Percentiles rank a stretch among this genome's conserved stretches.
phyloP scores from a whole-genome alignment of 2,888 invertebrate species.

The Hirtodrosophila histrioides region DNA sequence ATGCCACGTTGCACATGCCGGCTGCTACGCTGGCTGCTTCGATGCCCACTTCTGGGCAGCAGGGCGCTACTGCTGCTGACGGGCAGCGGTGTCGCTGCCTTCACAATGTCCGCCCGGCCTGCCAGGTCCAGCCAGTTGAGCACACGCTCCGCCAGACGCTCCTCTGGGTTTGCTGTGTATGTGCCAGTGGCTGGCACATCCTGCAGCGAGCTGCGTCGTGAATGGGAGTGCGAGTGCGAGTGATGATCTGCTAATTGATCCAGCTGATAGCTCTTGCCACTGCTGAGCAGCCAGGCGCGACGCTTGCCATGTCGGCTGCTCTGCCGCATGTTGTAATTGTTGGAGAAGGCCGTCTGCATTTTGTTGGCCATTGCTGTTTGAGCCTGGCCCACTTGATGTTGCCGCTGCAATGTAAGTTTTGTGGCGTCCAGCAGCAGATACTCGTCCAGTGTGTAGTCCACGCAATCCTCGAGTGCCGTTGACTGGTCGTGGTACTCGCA shows the following conservation, averaged over 20 bases:
- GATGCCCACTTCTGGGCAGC: constrained; percentile 31
- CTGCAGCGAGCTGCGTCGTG: constrained; percentile 79
- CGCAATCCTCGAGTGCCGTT: constrained; percentile 29
- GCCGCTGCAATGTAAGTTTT: constrained; percentile 64
- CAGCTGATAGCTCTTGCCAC: constrained; percentile 52
- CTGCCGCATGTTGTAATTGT: constrained; percentile 36
- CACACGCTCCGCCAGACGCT: constrained; percentile 88
- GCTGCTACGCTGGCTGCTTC: constrained; percentile 38
- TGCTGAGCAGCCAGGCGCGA: constrained; percentile 51
- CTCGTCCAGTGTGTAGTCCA: constrained; percentile 59
- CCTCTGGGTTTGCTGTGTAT: constrained; percentile 73
- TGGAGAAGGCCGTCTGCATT: constrained; percentile 12
- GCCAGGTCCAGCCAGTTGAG: constrained; percentile 92
- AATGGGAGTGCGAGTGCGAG: constrained; percentile 59
- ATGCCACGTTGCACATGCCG: constrained; percentile 38
- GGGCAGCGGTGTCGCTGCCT: constrained; percentile 41
- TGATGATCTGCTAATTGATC: constrained; percentile 51
- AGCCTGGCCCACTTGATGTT: constrained; percentile 50
- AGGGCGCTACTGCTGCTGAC: constrained; percentile 39
- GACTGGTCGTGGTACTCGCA: constrained; percentile 47
- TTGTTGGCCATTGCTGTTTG: constrained; percentile 29
- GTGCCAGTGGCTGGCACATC: constrained; percentile 58
- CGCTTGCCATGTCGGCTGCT: constrained; percentile 52
- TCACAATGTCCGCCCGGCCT: constrained; percentile 85
- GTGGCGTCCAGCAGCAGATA: constrained; percentile 64